Evolutionary conservation across 2,113 vertebrate genomes (phyloP).

Genomic region (Theropithecus gelada): DNA sequence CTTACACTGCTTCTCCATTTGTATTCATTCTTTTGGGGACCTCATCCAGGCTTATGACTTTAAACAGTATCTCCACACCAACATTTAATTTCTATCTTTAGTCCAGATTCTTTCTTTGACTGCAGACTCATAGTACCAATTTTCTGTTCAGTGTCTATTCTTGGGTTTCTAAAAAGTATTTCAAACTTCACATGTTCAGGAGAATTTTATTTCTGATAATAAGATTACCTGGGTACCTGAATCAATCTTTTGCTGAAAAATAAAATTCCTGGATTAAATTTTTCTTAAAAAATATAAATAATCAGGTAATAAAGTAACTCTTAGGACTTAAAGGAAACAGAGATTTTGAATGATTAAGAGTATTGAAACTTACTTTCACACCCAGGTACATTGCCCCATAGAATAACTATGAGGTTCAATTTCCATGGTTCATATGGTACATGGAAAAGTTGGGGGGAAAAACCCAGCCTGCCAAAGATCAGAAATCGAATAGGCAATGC

Average conservation of each 20-base stretch:
- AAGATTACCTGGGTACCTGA: background rate
- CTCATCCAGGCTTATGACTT: background rate
- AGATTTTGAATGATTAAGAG: background rate
- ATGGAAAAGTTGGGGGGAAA: background rate
- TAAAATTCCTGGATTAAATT: background rate
- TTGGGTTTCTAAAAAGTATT: background rate
- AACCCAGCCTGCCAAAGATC: background rate
- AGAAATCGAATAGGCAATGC: background rate
- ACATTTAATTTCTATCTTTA: background rate
- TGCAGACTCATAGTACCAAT: background rate
- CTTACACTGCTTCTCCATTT: background rate
- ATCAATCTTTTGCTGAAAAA: background rate
- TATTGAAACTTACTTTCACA: background rate
- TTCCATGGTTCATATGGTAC: background rate
- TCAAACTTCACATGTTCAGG: background rate
- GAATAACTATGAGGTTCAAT: background rate
- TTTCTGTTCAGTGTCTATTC: background rate
- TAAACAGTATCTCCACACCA: background rate
- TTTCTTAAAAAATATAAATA: background rate
- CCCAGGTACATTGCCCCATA: background rate
- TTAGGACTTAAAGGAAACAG: background rate
- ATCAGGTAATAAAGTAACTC: background rate
- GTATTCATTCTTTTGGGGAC: background rate
- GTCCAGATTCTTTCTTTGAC: background rate
- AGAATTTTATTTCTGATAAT: background rate